Evolutionary conservation across 1,140 invertebrate species (phyloP), one percentile per base, ranked within the genome.

Genomic region (Drosophila bocqueti): DNA sequence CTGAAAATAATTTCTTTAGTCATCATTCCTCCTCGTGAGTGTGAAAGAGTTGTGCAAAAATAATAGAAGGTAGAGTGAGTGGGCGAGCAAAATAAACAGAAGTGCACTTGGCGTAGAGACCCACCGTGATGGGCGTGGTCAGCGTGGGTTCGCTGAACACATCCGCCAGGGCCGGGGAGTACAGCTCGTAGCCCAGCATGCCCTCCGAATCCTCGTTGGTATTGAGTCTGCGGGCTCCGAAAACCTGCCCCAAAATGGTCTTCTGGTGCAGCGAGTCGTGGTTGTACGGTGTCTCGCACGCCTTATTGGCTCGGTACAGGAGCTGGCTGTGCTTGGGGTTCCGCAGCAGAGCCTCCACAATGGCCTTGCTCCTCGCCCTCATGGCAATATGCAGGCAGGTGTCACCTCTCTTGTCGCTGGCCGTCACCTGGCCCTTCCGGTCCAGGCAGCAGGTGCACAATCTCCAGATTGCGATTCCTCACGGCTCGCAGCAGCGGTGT

Each of bases 161-260:
- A 93, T 99, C 99, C 1, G 99, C 98, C 36, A 99, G 93, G 4
- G 99, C 98, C 77, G 98, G 98, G 75, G 98, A 98, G 93, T 99
- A 99, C 69, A 99, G 94, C 93, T 99, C 98, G 93, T 99, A 99
- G 16, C 99, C 99, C 50, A 99, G 94, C 95, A 99, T 96, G 91
- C 98, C 99, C 94, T 99, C 99, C 87, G 98, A 98, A 85, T 99
- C 98, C 90, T 98, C 97, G 90, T 98, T 98, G 15, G 97, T 98
- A 93, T 99, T 99, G 50, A 99, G 93, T 57, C 97, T 95, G 29
- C 98, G 94, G 52, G 98, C 97, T 29, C 98, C 98, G 94, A 99
- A 99, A 76, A 99, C 98, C 92, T 99, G 98, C 49, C 97, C 97
- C 31, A 99, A 94, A 80, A 99, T 98, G 3, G 98, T 97, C 93